A percentile compares a stretch with the other conserved stretches of the same genome.
phyloP scores from a whole-genome alignment of 2,113 vertebrate genomes.

The Gallinago jamesoni region DNA sequence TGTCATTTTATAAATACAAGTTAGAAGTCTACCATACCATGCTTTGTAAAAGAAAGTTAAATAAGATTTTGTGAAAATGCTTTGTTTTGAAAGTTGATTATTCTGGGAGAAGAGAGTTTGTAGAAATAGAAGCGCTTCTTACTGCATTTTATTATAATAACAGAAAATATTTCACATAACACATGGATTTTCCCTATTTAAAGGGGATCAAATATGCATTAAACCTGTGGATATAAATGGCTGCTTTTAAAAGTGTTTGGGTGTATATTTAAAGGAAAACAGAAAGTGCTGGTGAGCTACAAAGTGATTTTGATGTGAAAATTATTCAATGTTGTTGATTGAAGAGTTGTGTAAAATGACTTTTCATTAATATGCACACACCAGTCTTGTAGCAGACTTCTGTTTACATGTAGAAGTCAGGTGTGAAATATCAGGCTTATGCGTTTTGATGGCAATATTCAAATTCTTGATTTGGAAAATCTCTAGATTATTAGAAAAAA shows the following conservation, averaged over 20 bases:
- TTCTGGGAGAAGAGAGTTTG: conserved; percentile 36
- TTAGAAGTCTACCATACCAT: conserved; percentile 53
- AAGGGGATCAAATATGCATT: conserved; percentile 22
- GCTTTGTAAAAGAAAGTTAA: conserved; percentile 71
- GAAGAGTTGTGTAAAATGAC: conserved; percentile 49
- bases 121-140: conserved; percentile 29
- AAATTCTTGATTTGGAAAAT: not conserved
- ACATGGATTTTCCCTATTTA: not conserved
- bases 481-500: not conserved
- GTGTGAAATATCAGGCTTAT: not conserved
- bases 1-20: conserved; percentile 67
- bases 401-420: conserved; percentile 7
- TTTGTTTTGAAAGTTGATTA: conserved; percentile 59
- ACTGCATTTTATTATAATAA: conserved; percentile 19
- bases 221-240: conserved; percentile 34
- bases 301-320: conserved; percentile 47
- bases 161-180: conserved; percentile 24
- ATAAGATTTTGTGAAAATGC: conserved; percentile 68
- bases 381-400: not conserved
- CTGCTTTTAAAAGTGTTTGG: conserved; percentile 41
- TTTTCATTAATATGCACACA: conserved; percentile 8
- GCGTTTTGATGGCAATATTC: not conserved
- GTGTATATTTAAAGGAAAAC: conserved; percentile 55
- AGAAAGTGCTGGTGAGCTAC: conserved; percentile 28
- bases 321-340: conserved; percentile 51